Conservation (phyloP, 2,888 invertebrate species). For the Tillus elongatus region DNA sequence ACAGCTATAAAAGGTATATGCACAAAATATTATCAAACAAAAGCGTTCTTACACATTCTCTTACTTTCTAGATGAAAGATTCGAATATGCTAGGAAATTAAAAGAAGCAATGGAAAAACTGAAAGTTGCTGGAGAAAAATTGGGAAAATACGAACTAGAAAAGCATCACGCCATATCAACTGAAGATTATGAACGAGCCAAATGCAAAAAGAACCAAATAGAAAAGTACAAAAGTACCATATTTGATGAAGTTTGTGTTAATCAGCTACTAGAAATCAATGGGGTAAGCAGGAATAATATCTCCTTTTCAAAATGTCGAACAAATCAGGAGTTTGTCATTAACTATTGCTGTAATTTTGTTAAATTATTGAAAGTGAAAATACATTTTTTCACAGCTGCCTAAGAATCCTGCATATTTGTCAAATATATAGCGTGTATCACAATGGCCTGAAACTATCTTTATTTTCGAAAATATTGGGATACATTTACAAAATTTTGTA, state of each 20-base stretch:
- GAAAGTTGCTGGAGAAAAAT: constrained; percentile 75
- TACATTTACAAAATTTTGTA: too few species aligned
- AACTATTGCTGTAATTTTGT: too few species aligned
- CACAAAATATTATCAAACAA: too few species aligned
- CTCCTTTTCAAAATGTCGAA: background rate
- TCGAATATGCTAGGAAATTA: constrained; percentile 85
- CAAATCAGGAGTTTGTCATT: too few species aligned
- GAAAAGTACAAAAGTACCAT: constrained; percentile 72
- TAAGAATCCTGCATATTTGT: too few species aligned
- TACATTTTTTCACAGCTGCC: too few species aligned
- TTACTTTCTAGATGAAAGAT: constrained; percentile 77
- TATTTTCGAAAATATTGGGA: too few species aligned
- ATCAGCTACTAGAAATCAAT: constrained; percentile 67
- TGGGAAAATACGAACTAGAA: constrained; percentile 84
- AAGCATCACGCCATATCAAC: constrained; percentile 86
- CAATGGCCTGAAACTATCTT: too few species aligned
- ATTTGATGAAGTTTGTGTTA: constrained; percentile 64
- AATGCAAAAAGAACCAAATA: constrained; percentile 80
- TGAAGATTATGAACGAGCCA: constrained; percentile 88
- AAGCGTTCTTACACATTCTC: background rate
- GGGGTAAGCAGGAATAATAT: constrained; percentile 50
- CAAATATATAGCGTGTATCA: too few species aligned
- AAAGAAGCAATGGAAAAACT: constrained; percentile 79
- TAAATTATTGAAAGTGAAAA: too few species aligned
- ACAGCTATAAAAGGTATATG: constrained; percentile 79